These are phyloP conservation scores for Apamea sordens DNA, from an alignment of 2,888 invertebrate species.

Conservation along the genomic window DNA sequence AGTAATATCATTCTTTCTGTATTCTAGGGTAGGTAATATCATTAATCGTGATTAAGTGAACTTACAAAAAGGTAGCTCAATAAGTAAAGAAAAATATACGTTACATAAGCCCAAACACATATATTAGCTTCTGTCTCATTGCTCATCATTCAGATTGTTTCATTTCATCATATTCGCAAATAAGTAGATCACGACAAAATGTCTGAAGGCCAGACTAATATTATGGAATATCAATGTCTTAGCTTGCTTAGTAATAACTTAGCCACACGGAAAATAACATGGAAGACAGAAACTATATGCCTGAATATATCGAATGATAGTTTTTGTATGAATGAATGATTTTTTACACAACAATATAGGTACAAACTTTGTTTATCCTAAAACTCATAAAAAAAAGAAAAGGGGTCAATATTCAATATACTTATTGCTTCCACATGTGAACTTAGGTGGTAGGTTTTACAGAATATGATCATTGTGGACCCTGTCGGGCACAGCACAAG, in stretches of 20 bases:
- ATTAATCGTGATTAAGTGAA: neutral
- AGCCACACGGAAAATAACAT: conserved; percentile 27
- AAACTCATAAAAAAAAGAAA: no score
- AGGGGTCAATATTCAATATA: no score
- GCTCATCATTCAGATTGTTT: conserved; percentile 32
- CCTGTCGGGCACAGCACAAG: no score
- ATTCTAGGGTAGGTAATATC: neutral
- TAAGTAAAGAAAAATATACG: conserved; percentile 14
- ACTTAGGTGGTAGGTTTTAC: no score
- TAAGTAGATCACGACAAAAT: conserved; percentile 32
- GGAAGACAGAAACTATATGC: neutral
- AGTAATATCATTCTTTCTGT: neutral
- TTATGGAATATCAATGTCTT: conserved; percentile 27
- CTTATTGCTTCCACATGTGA: no score
- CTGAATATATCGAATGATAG: neutral
- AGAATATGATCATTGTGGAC: no score
- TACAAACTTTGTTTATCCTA: neutral
- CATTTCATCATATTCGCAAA: conserved; percentile 18
- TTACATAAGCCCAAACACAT: conserved; percentile 11
- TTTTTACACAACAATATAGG: no score
- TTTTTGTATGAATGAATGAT: neutral
- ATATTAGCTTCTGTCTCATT: conserved; percentile 33
- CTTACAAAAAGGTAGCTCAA: conserved; percentile 5
- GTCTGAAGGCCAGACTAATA: conserved; percentile 45
- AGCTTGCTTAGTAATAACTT: conserved; percentile 40